A percentile compares a stretch with the other conserved stretches of the same genome.
These are phyloP conservation scores for Callithrix jacchus DNA, from an alignment of 2,113 vertebrate genomes.

Conservation along the genomic window DNA sequence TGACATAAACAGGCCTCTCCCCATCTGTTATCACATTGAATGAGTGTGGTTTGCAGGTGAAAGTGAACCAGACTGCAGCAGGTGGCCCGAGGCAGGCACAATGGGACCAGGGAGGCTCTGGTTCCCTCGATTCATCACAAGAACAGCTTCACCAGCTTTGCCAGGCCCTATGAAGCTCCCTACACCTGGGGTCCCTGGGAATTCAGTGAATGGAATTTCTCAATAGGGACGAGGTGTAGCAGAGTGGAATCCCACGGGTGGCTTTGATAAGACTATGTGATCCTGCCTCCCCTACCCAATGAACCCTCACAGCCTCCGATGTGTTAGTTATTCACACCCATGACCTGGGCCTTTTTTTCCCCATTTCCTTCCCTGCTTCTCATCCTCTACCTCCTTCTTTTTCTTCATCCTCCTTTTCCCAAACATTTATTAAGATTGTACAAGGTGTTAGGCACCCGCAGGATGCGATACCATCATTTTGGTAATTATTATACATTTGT, in stretches of 20 bases:
- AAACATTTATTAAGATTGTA: background rate
- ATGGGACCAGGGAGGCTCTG: background rate
- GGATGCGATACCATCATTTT: background rate
- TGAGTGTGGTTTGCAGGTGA: background rate
- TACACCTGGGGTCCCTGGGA: background rate
- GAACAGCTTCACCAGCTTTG: background rate
- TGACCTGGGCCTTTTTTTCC: background rate
- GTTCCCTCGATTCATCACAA: background rate
- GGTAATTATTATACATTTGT: background rate
- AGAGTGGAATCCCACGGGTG: background rate
- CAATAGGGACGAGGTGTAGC: background rate
- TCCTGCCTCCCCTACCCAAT: too few species aligned
- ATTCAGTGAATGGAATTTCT: background rate
- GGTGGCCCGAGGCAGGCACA: background rate
- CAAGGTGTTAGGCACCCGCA: accelerated
- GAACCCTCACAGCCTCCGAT: background rate
- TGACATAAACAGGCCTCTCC: background rate
- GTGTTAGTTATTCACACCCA: background rate
- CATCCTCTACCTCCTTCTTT: background rate
- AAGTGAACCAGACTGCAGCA: background rate
- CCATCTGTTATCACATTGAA: background rate
- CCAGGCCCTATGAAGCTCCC: background rate
- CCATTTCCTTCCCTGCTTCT: background rate
- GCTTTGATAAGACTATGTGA: background rate
- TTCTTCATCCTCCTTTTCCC: background rate